Percentiles rank a stretch among this genome's conserved stretches.
Conservation (phyloP, 2,888 invertebrate genomes). For the Tigriopus californicus region DNA sequence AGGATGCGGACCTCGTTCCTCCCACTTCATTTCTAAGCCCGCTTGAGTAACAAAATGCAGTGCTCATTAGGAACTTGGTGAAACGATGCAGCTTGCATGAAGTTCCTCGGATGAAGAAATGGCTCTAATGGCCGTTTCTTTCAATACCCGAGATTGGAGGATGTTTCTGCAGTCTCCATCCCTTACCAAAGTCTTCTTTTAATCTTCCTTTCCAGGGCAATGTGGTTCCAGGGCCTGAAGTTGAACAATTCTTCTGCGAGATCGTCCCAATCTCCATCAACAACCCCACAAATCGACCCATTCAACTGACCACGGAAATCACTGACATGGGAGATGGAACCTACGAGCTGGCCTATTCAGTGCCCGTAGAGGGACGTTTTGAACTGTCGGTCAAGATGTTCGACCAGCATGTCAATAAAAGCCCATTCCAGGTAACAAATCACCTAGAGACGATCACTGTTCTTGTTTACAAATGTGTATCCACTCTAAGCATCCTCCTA, state of each 20-base stretch:
- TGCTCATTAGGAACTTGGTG: too few relatives aligned
- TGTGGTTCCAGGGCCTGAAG: background rate
- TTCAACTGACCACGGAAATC: slow-evolving; percentile 20
- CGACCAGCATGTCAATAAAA: slow-evolving; percentile 29
- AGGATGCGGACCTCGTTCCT: too few relatives aligned
- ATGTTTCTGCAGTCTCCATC: too few relatives aligned
- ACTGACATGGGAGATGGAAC: slow-evolving; percentile 26
- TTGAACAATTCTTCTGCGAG: slow-evolving; percentile 11
- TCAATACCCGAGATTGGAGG: too few relatives aligned
- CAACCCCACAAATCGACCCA: slow-evolving; percentile 23
- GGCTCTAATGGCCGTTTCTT: too few relatives aligned
- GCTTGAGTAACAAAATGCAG: too few relatives aligned
- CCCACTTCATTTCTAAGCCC: too few relatives aligned
- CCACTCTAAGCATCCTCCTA: background rate
- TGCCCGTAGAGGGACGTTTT: slow-evolving; percentile 28
- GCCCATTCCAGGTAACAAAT: slow-evolving; percentile 26
- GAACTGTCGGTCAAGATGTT: slow-evolving; percentile 27
- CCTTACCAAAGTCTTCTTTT: too few relatives aligned
- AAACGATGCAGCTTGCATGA: too few relatives aligned
- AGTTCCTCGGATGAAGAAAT: too few relatives aligned
- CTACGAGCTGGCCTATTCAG: slow-evolving; percentile 28
- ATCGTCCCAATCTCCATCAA: slow-evolving; percentile 20
- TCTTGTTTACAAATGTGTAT: too few relatives aligned
- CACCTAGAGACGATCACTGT: background rate
- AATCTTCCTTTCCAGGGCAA: background rate